phyloP scores from a whole-genome alignment of 2,888 invertebrate genomes.

The Thereva nobilitata region DNA sequence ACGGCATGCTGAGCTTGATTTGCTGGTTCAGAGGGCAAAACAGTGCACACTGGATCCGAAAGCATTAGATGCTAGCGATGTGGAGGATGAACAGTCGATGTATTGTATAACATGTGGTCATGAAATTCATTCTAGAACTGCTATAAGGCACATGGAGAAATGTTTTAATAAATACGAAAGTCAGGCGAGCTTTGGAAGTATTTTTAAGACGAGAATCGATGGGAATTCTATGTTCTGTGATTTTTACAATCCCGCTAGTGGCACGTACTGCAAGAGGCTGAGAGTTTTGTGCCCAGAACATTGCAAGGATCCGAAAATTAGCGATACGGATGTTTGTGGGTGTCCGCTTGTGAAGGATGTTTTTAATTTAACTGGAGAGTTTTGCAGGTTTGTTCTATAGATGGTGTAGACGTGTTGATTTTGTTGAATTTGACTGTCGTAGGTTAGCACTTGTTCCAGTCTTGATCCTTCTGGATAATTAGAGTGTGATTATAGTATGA shows the following conservation, averaged over 20 bases:
- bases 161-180: slow-evolving; percentile 98
- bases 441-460: too few species aligned
- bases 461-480: too few species aligned
- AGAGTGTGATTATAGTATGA: too few species aligned
- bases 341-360: slow-evolving; percentile 86
- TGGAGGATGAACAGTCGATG: slow-evolving; percentile 73
- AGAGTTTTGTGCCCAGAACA: slow-evolving; percentile 97
- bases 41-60: slow-evolving; percentile 70
- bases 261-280: slow-evolving; percentile 93
- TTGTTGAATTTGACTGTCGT: too few species aligned
- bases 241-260: slow-evolving; percentile 83
- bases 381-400: slow-evolving; percentile 64
- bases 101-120: slow-evolving; percentile 97
- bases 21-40: slow-evolving; percentile 77
- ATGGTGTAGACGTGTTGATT: too few species aligned
- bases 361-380: slow-evolving; percentile 82
- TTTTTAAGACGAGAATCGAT: slow-evolving; percentile 92
- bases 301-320: slow-evolving; percentile 90
- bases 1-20: slow-evolving; percentile 77
- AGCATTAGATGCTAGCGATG: slow-evolving; percentile 64
- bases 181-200: slow-evolving; percentile 94
- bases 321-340: slow-evolving; percentile 87
- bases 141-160: slow-evolving; percentile 96
- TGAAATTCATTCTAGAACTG: slow-evolving; percentile 89
- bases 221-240: slow-evolving; percentile 98